Base-by-base conservation (phyloP, 1,140 invertebrate genomes). In the Drosophila ohnishii region DNA sequence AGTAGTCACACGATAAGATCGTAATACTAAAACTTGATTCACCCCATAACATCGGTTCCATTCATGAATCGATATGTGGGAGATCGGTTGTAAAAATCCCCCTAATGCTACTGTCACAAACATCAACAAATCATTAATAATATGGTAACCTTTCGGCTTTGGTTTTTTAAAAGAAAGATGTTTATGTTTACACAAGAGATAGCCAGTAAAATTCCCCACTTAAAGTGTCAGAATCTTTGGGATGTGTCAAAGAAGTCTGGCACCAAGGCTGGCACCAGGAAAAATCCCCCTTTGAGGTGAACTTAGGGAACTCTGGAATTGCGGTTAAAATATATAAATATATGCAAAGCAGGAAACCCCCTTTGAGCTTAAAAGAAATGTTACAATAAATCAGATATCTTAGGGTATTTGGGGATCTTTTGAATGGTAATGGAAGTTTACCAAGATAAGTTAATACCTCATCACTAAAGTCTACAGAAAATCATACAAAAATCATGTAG, bases 61-160 rank as follows among this genome's bases (percentile, higher is more conserved):
- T 75, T 65, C 53, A 75, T 75, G 25, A 73, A 48, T 73, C 69
- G 28, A n/a, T 48, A 3, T n/a, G 16, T 1, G 13, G n/a, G 10
- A 40, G 34, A 58, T 39, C 28, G 10, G 34, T 58, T 34, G 64
- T 53, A 69, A 58, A 22, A 35, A 50, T 32, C 19, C 51, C 42
- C 42, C 42, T 19, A 28, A 14, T 7, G 5, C 10, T 16, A 2
- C 2, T 13, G 35, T 16, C 16, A 55, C 40, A 69, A 57, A 69
- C 64, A 71, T 71, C 40, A 57, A 34, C 11, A 40, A 22, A 19
- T 39, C 25, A 57, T 34, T 40, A 34, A 16, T 22, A 30, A 58
- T 14, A n/a, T 47, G 11, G n/a, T 10, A 3, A 32, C 39, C 10
- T 57, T 39, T 28, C n/a, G 19, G 19, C 14, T 47, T 53, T 14